Percentiles rank a stretch among this genome's conserved stretches.
Evolutionary conservation across 2,888 invertebrate species (phyloP).

Genomic region (Brenthis hecate): DNA sequence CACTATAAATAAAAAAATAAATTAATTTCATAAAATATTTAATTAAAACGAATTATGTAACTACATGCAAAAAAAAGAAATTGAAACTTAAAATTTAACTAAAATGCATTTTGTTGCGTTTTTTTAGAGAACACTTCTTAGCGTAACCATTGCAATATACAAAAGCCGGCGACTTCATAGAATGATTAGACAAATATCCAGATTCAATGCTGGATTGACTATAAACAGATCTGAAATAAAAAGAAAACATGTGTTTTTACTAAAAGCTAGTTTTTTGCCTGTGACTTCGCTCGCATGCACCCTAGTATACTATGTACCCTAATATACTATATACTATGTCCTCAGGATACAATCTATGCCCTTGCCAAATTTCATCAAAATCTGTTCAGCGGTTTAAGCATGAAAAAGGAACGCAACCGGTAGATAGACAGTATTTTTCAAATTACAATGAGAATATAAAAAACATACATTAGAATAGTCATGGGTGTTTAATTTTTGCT

Average conservation of each 20-base stretch:
- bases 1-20: not conserved
- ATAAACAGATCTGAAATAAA: conserved; percentile 53
- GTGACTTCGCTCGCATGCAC: too few species aligned
- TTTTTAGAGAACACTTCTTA: conserved; percentile 54
- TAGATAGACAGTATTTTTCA: too few species aligned
- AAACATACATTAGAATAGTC: too few species aligned
- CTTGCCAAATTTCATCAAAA: too few species aligned
- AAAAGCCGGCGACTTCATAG: conserved; percentile 44
- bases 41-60: conserved; percentile 3
- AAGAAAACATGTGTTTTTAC: not conserved
- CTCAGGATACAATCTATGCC: too few species aligned
- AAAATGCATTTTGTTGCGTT: conserved; percentile 47
- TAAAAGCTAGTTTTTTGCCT: too few species aligned
- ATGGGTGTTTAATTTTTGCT: too few species aligned
- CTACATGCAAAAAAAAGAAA: conserved; percentile 11
- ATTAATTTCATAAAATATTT: not conserved
- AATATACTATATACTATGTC: too few species aligned
- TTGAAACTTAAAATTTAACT: conserved; percentile 37
- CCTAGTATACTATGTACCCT: too few species aligned
- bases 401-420: too few species aligned
- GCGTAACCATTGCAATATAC: conserved; percentile 57
- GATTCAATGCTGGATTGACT: conserved; percentile 57
- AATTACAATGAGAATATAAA: too few species aligned
- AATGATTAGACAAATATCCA: conserved; percentile 56
- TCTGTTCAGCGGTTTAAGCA: too few species aligned